phyloP scores from a whole-genome alignment of 2,113 vertebrate genomes.

The Hippocampus mohnikei region DNA sequence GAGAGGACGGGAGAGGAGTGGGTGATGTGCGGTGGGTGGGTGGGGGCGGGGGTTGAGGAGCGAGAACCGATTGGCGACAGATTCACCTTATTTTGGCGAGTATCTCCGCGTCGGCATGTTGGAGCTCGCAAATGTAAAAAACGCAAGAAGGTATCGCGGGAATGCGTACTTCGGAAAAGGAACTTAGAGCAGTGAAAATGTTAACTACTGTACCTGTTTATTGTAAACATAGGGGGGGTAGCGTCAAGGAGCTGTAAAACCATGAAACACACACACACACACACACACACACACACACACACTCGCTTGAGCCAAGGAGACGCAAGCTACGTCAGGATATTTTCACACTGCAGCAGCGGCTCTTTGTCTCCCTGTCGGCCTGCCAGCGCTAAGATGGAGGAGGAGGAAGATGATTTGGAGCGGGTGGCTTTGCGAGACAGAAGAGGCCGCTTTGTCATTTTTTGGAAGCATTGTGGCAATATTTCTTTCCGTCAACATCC shows the following conservation, averaged over 20 bases:
- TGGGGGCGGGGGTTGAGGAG: conserved; percentile 20
- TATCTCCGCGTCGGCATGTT: conserved; percentile 34
- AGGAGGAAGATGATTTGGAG: conserved; percentile 61
- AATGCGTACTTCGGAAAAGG: background rate
- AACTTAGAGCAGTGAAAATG: conserved; percentile 22
- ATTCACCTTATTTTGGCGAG: conserved; percentile 44
- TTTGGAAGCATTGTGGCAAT: conserved; percentile 28
- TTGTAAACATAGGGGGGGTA: background rate
- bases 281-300: conserved; percentile 16
- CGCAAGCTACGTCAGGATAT: conserved; percentile 68
- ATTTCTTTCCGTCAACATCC: conserved; percentile 27
- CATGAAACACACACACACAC: conserved; percentile 31
- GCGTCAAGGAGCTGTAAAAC: conserved; percentile 13
- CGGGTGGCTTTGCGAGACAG: conserved; percentile 35
- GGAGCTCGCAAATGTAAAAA: conserved; percentile 17
- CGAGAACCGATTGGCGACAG: conserved; percentile 46
- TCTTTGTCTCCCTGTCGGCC: conserved; percentile 73
- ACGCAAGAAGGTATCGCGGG: background rate
- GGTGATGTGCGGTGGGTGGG: conserved; percentile 21
- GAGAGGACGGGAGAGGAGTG: conserved; percentile 35
- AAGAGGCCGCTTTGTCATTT: conserved; percentile 38
- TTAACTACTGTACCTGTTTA: background rate
- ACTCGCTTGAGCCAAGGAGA: conserved; percentile 43
- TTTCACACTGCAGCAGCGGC: conserved; percentile 68
- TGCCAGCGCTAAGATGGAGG: conserved; percentile 69